A percentile compares a stretch with the other conserved stretches of the same genome.
Evolutionary conservation across 2,113 vertebrate species (phyloP).

Genomic region (rabbit (Oryctolagus cuniculus)): mOryCun1.1 NC_091436.1:47612501-47613000

Average conservation of each 20-base stretch:
- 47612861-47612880: background rate
- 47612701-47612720: background rate
- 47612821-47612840: background rate
- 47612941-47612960: background rate
- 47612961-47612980: background rate
- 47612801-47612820: background rate
- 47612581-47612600: background rate
- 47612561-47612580: background rate
- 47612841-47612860: background rate
- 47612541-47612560: background rate
- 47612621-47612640: background rate
- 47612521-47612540: background rate
- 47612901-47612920: background rate
- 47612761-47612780: constrained; percentile 13
- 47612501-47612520: background rate
- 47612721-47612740: background rate
- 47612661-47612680: background rate
- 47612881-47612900: background rate
- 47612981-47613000: background rate
- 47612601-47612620: background rate
- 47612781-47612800: background rate
- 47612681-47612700: background rate
- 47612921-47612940: constrained; percentile 20
- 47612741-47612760: constrained; percentile 38
- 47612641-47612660: background rate